Base-by-base conservation (phyloP, 1,140 invertebrate genomes). In the Babylonia areolata region DNA sequence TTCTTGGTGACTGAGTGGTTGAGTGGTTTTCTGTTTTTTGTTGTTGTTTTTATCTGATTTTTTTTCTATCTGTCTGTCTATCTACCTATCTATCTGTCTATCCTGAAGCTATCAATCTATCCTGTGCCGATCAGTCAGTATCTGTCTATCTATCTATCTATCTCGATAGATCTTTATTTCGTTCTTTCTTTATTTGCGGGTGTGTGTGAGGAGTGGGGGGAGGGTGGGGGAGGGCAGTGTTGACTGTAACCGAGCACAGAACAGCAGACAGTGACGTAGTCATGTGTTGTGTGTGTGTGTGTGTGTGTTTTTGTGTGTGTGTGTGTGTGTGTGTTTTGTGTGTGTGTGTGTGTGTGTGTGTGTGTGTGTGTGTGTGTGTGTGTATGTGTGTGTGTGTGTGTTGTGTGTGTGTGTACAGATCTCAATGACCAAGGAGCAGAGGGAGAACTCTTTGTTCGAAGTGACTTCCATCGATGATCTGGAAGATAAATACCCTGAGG, bases 331-430 rank as follows among this genome's bases (percentile, higher is more conserved):
- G 9, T 64, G 58, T 64, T 12, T 64, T 6, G 58, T 64, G 58
- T 15, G 39, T 46, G 17, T 79, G 23, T 46, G 0, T 79, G 35
- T 77, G 28, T 79, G 31, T 79, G 28, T 42, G n/a, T 79, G 31
- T 51, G 28, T 51, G 31, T 81, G 31, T 58, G 37, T 58, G 37
- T 54, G 20, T 31, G 5, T 58, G 37, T 35, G 33, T 35, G 28
- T 51, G 31, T 78, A 3, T 78, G n/a, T 78, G 15, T 37, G 15
- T 78, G 15, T 78, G n/a, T 17, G 17, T n/a, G n/a, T n/a, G n/a
- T n/a, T 51, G 31, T 79, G 28, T 58, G 40, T 81, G 42, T 35
- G 20, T 23, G 31, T 58, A 35, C 81, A 82, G 79, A 58, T 81
- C 35, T 33, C 51, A 2, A 40, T 81, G 35, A 17, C 35, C 9